Evolutionary conservation across 2,797 vertebrate species (phyloP), one percentile per base, ranked within the genome.

Genomic region (Emys orbicularis): DNA sequence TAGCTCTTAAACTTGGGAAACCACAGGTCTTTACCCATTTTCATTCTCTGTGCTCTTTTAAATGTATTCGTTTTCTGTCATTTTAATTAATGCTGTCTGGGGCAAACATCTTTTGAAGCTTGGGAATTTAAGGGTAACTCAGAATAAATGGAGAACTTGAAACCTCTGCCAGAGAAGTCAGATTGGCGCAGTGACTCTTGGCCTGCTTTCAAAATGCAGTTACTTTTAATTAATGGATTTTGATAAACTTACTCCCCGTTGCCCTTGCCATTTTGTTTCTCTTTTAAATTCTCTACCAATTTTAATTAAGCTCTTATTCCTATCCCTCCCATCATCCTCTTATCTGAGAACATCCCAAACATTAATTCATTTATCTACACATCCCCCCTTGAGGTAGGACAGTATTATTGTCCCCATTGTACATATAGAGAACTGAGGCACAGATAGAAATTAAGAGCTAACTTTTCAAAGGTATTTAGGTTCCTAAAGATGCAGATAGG

Each of bases 181-280:
- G 44, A 18, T 81, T 91, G 84, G 25, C 87, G 85, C 93, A 52
- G 79, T 94, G 90, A 90, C 90, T 87, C 77, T 96, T 97, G 94
- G 83, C 65, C 57, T 65, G 8, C 50, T 89, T 93, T 96, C 92
- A 91, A 93, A 94, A 90, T 80, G 29, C 2, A 79, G 84, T 94
- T 89, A 50, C 44, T 76, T 95, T 89, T 84, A 56, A 87, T 90
- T 96, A 94, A 80, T 87, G 87, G 34, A 65, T 96, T 94, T 96
- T 83, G 68, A 80, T 86, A 84, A 83, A 82, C 34, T 90, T 96
- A 88, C 49, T 79, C 13, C 37, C 90, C n/a, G 25, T 92, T 86
- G 25, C 83, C 90, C 72, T 91, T 74, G 34, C 34, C 76, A 1
- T 91, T 90, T 54, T 27, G 15, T 88, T 90, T 87, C 29, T 89